Evolutionary conservation across 2,113 vertebrate species (phyloP), one percentile per base, ranked within the genome.

Genomic region (Gallinago jamesoni): DNA sequence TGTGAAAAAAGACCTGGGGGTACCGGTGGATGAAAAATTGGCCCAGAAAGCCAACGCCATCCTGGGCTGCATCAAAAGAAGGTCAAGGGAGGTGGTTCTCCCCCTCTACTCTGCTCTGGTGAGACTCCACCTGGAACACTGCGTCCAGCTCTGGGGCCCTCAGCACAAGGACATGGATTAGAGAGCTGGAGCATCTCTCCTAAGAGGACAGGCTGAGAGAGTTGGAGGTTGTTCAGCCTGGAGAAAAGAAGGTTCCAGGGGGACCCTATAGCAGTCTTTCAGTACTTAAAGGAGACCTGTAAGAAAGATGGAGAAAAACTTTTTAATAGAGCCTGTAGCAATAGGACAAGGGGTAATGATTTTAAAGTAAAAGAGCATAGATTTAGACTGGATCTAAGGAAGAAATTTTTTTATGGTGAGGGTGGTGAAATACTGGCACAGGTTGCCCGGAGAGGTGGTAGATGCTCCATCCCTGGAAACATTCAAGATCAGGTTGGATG

Each of bases 31-130:
- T 13, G 23, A 77, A 73, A 93, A 57, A 52, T 2, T 37, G 69
- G 37, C 18, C 27, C 60, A 69, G 55, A 78, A 69, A 48, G 15
- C 22, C 21, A 45, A 19, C 3, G 2, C 0, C 8, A 28, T 12
- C 52, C 62, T 9, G 27, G 39, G 31, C 24, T 79, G 50, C 50
- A 59, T 10, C 12, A 50, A 64, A n/a, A 69, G 27, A 7, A 79
- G 45, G 31, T 39, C 0, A 0, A 55, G n/a, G 14, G 28, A 64
- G 4, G 20, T 8, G 3, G 50, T 64, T 66, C 24, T 64, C 22
- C 25, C 15, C 18, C 28, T 47, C 50, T 74, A 0, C 47, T 56
- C 24, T 10, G 9, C 33, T 57, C 21, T 59, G 30, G 7, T 48
- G 45, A 80, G 45, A 60, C 7, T 12, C 33, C 45, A n/a, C 27